A percentile compares a stretch with the other conserved stretches of the same genome.
Evolutionary conservation across 2,888 invertebrate genomes (phyloP).

Genomic region (Rhyacophila evoluta): DNA sequence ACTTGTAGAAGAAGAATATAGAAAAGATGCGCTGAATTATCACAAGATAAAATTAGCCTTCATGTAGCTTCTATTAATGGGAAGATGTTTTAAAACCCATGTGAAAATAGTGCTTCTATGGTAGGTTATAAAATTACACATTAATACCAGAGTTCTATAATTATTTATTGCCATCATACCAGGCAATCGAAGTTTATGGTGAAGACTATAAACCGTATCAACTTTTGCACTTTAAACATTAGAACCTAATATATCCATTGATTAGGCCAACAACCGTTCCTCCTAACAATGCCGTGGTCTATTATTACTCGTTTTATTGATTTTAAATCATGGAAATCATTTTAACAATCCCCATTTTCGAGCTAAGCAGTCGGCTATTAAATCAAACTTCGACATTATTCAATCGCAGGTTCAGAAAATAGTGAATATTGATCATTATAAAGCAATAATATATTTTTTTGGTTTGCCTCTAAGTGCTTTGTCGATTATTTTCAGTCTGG

Average conservation of each 20-base stretch:
- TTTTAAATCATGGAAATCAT: slow-evolving; percentile 14
- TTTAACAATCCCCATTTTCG: background rate
- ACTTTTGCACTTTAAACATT: background rate
- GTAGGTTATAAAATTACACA: background rate
- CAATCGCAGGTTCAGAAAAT: background rate
- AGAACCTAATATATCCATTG: background rate
- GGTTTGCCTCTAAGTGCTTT: background rate
- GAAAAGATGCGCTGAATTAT: too few relatives aligned
- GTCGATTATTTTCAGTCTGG: slow-evolving; percentile 6
- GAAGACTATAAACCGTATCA: background rate
- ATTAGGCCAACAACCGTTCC: background rate
- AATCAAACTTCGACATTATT: slow-evolving; percentile 20
- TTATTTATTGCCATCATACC: background rate
- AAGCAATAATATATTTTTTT: slow-evolving; percentile 15
- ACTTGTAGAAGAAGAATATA: too few relatives aligned
- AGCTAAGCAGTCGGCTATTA: background rate
- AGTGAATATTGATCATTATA: slow-evolving; percentile 22
- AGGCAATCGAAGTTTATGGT: slow-evolving; percentile 8
- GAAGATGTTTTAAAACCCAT: too few relatives aligned
- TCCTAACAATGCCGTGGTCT: background rate
- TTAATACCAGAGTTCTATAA: background rate
- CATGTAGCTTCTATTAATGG: too few relatives aligned
- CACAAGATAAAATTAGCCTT: too few relatives aligned
- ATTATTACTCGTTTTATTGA: slow-evolving; percentile 12
- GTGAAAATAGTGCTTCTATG: too few relatives aligned